Conservation (phyloP, 2,113 vertebrate species). For the Camelus bactrianus region DNA sequence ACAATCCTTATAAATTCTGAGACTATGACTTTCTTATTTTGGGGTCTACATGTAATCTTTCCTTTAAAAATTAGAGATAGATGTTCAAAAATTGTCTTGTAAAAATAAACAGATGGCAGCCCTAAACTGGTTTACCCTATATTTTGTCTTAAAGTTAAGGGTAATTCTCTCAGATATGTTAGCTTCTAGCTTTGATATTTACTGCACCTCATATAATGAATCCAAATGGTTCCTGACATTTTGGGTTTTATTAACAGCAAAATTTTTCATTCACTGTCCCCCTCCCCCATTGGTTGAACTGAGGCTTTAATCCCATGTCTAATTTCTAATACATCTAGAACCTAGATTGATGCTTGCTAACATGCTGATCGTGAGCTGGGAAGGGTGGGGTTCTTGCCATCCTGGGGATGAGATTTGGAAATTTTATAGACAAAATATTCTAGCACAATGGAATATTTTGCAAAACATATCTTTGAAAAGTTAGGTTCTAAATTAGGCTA, state of each 20-base stretch:
- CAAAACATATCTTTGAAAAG: slow-evolving; percentile 11
- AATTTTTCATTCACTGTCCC: neutral
- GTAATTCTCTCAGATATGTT: neutral
- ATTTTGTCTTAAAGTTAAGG: slow-evolving; percentile 28
- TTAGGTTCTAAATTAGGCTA: neutral
- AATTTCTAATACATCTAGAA: neutral
- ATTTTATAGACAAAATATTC: slow-evolving; percentile 45
- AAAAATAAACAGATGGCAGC: neutral
- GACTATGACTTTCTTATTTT: neutral
- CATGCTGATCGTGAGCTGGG: neutral
- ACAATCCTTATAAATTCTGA: slow-evolving; percentile 10
- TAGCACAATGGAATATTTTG: slow-evolving; percentile 42
- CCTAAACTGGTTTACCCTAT: neutral
- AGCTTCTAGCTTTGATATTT: neutral
- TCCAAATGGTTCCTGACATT: neutral
- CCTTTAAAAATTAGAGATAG: neutral
- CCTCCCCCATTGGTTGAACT: neutral
- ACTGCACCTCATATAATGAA: neutral
- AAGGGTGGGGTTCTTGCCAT: neutral
- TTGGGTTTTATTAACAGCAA: neutral
- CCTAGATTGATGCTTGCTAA: neutral
- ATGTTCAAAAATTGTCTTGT: slow-evolving; percentile 9
- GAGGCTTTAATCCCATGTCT: neutral
- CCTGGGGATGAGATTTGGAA: neutral
- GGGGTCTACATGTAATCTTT: neutral